These are phyloP conservation scores for Sphaerophoria taeniata DNA, from an alignment of 2,888 invertebrate genomes.

Conservation along the genomic window DNA sequence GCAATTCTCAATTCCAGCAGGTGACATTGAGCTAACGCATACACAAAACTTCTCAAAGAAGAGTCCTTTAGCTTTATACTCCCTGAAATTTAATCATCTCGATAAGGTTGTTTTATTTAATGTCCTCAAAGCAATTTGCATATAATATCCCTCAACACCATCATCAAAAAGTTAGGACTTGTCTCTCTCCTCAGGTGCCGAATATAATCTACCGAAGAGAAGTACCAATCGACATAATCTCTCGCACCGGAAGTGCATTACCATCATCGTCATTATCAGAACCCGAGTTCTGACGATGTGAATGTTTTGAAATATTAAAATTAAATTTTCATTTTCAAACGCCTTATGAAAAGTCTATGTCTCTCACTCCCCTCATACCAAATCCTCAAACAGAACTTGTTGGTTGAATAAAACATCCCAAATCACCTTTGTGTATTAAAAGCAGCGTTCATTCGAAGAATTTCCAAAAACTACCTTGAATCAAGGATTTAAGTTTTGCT, in stretches of 20 bases:
- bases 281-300: neutral
- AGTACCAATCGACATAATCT: slow-evolving; percentile 31
- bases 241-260: no score
- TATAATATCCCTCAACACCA: slow-evolving; percentile 29
- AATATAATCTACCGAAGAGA: neutral
- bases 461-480: slow-evolving; percentile 13
- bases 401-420: slow-evolving; percentile 55
- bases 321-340: slow-evolving; percentile 57
- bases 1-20: slow-evolving; percentile 19
- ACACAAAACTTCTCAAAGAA: neutral
- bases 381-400: neutral
- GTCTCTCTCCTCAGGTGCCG: neutral
- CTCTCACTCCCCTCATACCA: neutral
- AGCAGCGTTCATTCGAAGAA: slow-evolving; percentile 44
- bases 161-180: neutral
- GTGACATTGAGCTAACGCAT: slow-evolving; percentile 8
- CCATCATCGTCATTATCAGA: slow-evolving; percentile 1
- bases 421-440: slow-evolving; percentile 68
- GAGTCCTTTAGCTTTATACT: neutral
- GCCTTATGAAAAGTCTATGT: slow-evolving; percentile 6
- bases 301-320: slow-evolving; percentile 65
- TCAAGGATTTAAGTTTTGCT: slow-evolving; percentile 5
- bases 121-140: slow-evolving; percentile 33
- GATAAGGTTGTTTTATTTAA: slow-evolving; percentile 34
- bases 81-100: slow-evolving; percentile 24